These are phyloP conservation scores for Cynaeus angustus DNA, from an alignment of 2,888 invertebrate genomes.

Conservation along the genomic window DNA sequence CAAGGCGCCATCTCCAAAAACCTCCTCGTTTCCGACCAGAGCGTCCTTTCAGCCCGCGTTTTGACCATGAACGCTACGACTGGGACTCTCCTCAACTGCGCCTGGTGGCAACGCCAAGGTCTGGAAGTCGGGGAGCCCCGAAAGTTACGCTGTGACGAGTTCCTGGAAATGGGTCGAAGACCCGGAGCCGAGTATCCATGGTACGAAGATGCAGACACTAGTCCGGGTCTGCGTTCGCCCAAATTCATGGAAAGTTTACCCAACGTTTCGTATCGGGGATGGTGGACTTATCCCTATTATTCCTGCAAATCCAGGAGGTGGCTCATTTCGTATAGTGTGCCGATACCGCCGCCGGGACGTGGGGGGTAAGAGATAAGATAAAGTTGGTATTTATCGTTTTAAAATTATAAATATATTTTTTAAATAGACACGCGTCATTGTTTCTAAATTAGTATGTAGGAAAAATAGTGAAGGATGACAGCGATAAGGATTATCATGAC, in stretches of 20 bases:
- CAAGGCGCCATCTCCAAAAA: slow-evolving; percentile 84
- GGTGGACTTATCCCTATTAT: slow-evolving; percentile 94
- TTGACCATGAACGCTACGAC: slow-evolving; percentile 78
- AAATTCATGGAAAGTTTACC: slow-evolving; percentile 80
- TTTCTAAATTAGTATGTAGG: too few species aligned
- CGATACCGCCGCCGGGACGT: slow-evolving; percentile 74
- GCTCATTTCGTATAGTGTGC: slow-evolving; percentile 90
- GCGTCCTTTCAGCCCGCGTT: slow-evolving; percentile 76
- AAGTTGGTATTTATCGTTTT: too few species aligned
- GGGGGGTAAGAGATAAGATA: slow-evolving; percentile 69
- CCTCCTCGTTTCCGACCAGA: slow-evolving; percentile 77
- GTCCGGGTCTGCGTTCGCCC: slow-evolving; percentile 77
- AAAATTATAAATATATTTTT: too few species aligned
- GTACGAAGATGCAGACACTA: slow-evolving; percentile 80
- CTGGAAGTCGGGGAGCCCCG: slow-evolving; percentile 76
- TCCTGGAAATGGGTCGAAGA: slow-evolving; percentile 76
- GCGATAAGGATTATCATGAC: too few species aligned
- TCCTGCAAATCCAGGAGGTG: slow-evolving; percentile 86
- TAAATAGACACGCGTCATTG: too few species aligned
- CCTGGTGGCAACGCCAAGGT: slow-evolving; percentile 76
- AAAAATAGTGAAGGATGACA: too few species aligned
- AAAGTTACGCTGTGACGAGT: slow-evolving; percentile 64
- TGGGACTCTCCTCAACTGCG: slow-evolving; percentile 75
- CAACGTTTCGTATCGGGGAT: slow-evolving; percentile 80
- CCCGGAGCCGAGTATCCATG: slow-evolving; percentile 83